These are phyloP conservation scores for Mercenaria mercenaria DNA, from an alignment of 1,140 invertebrate species.

Conservation along the genomic window DNA sequence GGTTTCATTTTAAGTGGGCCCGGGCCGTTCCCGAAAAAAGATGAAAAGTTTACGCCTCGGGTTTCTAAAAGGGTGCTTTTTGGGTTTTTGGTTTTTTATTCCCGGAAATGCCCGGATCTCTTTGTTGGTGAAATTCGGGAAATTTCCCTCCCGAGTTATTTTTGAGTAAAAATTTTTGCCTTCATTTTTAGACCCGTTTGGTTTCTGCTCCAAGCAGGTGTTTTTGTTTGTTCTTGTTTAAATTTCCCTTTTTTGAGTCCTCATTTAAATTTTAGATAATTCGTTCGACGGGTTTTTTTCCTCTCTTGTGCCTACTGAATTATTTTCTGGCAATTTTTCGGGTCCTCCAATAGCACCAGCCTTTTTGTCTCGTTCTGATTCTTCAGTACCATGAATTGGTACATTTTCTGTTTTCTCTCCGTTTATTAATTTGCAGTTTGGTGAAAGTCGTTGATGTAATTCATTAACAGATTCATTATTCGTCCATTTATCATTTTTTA, in stretches of 20 bases:
- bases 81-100: neutral
- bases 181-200: neutral
- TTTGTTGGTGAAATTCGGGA: neutral
- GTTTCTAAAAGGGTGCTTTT: neutral
- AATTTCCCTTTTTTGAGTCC: no score
- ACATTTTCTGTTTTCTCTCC: neutral
- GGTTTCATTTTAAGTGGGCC: neutral
- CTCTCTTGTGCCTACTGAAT: neutral
- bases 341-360: neutral
- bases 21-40: neutral
- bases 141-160: neutral
- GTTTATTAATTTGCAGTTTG: neutral
- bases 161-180: neutral
- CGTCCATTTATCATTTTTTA: neutral
- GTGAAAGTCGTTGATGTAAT: neutral
- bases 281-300: neutral
- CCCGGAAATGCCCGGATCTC: neutral
- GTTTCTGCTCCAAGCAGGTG: neutral
- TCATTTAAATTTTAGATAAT: no score
- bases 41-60: neutral
- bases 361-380: neutral
- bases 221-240: neutral
- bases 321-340: neutral
- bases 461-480: neutral
- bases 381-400: neutral